A percentile compares a stretch with the other conserved stretches of the same genome.
Conservation (phyloP, 2,888 invertebrate species). For the Mythimna impura region DNA sequence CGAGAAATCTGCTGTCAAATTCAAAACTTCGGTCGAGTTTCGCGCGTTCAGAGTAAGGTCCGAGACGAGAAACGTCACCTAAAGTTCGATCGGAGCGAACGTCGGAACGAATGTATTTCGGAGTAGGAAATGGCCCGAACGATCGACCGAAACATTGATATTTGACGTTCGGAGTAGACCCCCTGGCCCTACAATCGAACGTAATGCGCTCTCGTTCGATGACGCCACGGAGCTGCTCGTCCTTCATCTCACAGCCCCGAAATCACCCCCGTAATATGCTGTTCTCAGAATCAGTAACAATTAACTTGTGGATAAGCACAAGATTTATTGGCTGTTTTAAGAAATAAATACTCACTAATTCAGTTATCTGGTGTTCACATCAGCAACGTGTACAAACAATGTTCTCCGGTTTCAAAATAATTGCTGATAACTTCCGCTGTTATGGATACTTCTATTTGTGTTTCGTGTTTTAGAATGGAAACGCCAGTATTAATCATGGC, state of each 20-base stretch:
- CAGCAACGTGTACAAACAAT: constrained; percentile 51
- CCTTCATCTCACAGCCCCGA: constrained; percentile 60
- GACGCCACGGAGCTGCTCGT: constrained; percentile 73
- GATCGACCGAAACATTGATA: too few species aligned
- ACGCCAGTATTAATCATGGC: constrained; percentile 29
- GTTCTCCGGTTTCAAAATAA: constrained; percentile 59
- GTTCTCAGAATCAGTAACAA: constrained; percentile 50
- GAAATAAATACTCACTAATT: constrained; percentile 41
- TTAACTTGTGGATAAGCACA: constrained; percentile 30
- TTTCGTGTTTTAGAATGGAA: constrained; percentile 50
- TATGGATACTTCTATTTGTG: constrained; percentile 49
- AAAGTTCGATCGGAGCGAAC: too few species aligned
- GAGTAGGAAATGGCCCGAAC: too few species aligned
- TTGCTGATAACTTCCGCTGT: constrained; percentile 55
- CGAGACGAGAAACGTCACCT: too few species aligned
- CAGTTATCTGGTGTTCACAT: constrained; percentile 37
- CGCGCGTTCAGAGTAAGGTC: too few species aligned
- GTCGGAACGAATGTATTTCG: too few species aligned
- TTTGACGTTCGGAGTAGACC: too few species aligned
- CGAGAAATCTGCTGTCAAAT: too few species aligned
- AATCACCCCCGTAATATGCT: constrained; percentile 43
- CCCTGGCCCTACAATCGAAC: constrained; percentile 89
- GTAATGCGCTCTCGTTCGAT: constrained; percentile 88
- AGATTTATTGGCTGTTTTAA: constrained; percentile 25
- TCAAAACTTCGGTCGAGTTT: too few species aligned